Conservation (phyloP, 2,113 vertebrate genomes). For the Tursiops truncatus region DNA sequence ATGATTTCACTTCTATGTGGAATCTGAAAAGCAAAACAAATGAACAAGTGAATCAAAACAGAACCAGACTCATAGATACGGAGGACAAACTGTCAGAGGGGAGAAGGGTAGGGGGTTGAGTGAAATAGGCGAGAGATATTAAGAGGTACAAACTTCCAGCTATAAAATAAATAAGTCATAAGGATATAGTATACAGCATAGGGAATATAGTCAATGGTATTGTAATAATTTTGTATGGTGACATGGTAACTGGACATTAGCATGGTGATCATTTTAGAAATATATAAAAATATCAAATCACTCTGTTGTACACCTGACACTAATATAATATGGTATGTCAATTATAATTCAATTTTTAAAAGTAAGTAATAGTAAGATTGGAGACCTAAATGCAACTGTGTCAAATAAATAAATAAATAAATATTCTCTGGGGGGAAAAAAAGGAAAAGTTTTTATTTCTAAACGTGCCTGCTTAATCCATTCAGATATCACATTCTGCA, state of each 20-base stretch:
- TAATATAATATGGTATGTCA: not conserved
- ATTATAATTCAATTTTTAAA: not conserved
- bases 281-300: not conserved
- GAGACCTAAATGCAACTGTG: not conserved
- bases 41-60: not conserved
- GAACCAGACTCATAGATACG: not conserved
- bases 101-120: not conserved
- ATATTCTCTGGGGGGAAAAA: not conserved
- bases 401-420: not conserved
- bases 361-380: not conserved
- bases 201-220: not conserved
- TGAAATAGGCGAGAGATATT: not conserved
- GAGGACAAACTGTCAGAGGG: not conserved
- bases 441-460: slow-evolving; percentile 10
- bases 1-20: not conserved
- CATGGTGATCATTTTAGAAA: not conserved
- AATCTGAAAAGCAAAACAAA: not conserved
- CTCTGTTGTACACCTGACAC: not conserved
- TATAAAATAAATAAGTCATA: not conserved
- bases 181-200: not conserved
- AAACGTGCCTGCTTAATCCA: not conserved
- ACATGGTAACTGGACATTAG: not conserved
- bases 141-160: not conserved
- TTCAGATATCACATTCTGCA: slow-evolving; percentile 25
- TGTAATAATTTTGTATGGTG: not conserved